Conservation (phyloP, 1,140 invertebrate species). For the Panagrolaimus sp. region DNA sequence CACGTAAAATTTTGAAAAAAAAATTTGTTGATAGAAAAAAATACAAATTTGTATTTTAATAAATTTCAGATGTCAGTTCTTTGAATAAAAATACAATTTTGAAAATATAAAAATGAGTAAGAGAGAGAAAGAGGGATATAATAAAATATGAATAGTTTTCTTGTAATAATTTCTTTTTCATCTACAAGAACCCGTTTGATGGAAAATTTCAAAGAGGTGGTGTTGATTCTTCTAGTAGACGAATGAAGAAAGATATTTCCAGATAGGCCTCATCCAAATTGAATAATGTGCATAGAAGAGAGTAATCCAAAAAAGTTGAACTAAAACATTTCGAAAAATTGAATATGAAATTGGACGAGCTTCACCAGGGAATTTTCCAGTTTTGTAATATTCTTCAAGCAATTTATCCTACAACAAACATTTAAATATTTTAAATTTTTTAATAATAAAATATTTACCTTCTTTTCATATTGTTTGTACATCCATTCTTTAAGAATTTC, state of each 20-base stretch:
- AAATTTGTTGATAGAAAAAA: too few species aligned
- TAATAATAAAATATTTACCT: slow-evolving; percentile 43
- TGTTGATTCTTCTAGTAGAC: too few species aligned
- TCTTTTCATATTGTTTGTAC: slow-evolving; percentile 48
- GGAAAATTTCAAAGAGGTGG: too few species aligned
- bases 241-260: neutral
- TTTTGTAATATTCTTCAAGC: slow-evolving; percentile 46
- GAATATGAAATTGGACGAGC: slow-evolving; percentile 37
- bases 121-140: too few species aligned
- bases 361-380: slow-evolving; percentile 37
- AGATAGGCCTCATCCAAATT: slow-evolving; percentile 40
- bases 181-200: too few species aligned
- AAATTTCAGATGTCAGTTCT: too few species aligned
- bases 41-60: too few species aligned
- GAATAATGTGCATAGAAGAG: slow-evolving; percentile 48
- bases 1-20: too few species aligned
- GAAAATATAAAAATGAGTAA: too few species aligned
- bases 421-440: slow-evolving; percentile 17
- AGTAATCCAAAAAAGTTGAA: slow-evolving; percentile 49
- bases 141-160: too few species aligned
- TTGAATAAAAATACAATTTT: too few species aligned
- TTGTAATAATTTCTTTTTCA: too few species aligned
- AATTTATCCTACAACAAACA: slow-evolving; percentile 36
- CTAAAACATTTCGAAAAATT: slow-evolving; percentile 27
- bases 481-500: slow-evolving; percentile 47